Conservation (phyloP, 2,113 vertebrate species). For the Salvator merianae region DNA sequence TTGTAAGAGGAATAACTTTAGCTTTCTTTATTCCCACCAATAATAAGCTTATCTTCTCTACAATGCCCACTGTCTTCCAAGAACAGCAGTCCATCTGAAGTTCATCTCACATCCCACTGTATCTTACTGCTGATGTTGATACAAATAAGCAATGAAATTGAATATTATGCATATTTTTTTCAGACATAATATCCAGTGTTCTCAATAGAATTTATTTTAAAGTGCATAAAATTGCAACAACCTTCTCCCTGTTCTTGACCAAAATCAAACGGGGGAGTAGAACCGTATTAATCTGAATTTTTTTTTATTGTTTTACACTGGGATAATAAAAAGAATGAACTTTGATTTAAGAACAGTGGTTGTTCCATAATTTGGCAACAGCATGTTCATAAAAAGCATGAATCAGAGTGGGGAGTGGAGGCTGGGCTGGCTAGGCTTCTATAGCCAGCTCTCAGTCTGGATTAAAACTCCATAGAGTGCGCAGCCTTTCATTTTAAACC, state of each 20-base stretch:
- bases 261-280: background rate
- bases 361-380: background rate
- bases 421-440: background rate
- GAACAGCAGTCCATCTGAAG: background rate
- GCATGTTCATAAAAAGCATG: background rate
- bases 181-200: background rate
- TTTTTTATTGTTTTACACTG: too few relatives aligned
- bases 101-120: background rate
- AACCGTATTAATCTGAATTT: too few relatives aligned
- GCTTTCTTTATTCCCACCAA: background rate
- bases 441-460: background rate
- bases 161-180: background rate
- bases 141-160: background rate
- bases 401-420: background rate
- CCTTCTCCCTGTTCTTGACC: background rate
- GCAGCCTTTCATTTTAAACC: background rate
- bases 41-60: background rate
- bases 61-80: background rate
- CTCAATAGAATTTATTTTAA: background rate
- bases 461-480: background rate
- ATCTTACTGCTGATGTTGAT: background rate
- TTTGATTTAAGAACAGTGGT: background rate
- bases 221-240: background rate
- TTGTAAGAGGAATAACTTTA: background rate
- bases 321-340: background rate